A percentile compares a stretch with the other conserved stretches of the same genome.
Conservation (phyloP, 2,888 invertebrate species). For the Pelosia muscerda region DNA sequence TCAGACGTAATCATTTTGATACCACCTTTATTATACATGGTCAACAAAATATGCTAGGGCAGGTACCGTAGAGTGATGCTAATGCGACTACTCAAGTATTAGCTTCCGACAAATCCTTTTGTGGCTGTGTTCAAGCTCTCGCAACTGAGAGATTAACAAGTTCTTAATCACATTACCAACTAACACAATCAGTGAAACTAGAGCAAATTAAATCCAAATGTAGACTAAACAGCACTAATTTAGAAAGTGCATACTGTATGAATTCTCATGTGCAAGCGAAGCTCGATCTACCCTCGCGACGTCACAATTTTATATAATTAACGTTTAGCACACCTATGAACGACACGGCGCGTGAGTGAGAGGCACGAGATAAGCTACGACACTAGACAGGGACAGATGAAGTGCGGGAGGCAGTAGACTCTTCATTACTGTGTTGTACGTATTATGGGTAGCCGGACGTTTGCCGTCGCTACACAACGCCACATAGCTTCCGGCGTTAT, state of each 20-base stretch:
- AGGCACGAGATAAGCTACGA: neutral
- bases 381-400: neutral
- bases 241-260: constrained; percentile 66
- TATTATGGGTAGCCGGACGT: constrained; percentile 50
- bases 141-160: neutral
- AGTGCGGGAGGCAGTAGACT: constrained; percentile 10
- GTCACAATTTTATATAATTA: constrained; percentile 81
- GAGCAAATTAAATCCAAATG: constrained; percentile 47
- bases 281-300: constrained; percentile 67
- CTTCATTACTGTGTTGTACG: constrained; percentile 18
- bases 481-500: constrained; percentile 64
- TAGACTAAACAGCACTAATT: constrained; percentile 59
- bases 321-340: constrained; percentile 59
- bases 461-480: constrained; percentile 56
- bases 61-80: neutral
- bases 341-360: constrained; percentile 21
- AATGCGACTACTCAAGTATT: constrained; percentile 1
- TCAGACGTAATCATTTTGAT: neutral
- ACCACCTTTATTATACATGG: neutral
- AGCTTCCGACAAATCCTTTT: neutral
- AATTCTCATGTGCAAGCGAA: constrained; percentile 63
- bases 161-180: constrained; percentile 2
- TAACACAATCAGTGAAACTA: constrained; percentile 20
- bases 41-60: neutral
- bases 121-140: neutral